Base-by-base conservation (phyloP, 2,888 invertebrate species). In the Heliothis peltigera region DNA sequence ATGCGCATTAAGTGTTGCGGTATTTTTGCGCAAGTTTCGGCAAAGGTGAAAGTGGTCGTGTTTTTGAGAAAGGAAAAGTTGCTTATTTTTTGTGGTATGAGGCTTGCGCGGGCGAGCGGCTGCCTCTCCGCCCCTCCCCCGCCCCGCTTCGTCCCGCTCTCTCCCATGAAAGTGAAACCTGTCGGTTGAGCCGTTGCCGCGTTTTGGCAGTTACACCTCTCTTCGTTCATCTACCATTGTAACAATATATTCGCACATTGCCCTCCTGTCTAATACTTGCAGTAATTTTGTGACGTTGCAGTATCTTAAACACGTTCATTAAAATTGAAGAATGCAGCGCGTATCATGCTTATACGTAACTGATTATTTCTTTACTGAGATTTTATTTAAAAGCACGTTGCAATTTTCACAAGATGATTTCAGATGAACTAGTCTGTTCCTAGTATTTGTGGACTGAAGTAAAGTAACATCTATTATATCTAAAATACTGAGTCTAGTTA, bases 61-160 rank as follows among this genome's bases (percentile, higher is more conserved):
- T 89, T 92, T 92, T 94, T 92, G 90, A 92, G 94, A 94, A 94
- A 94, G 94, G 91, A 93, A 93, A 93, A 93, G 94, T 92, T 90
- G 90, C 89, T 90, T 88, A 90, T 92, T 92, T 93, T 93, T 91
- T 91, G 89, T 89, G 84, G 87, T 84, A 86, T 87, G 89, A 87
- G 85, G 89, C 86, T 57, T 85, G 88, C 90, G 86, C 88, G 91
- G 92, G 68, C 63, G 91, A 91, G 81, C 89, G 89, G 60, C 55
- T 39, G 51, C 70, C 43, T 62, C 59, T 65, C 32, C 18, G 17
- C 64, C 58, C 69, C 51, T 59, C 60, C 53, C n/a, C 58, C 51
- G 55, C 64, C 47, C 48, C 56, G 48, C 59, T 4, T 49, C 64
- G 64, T 65, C 69, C 64, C 71, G 73, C 79, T 78, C 79, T 77